Percentiles rank a stretch among this genome's conserved stretches.
phyloP scores from a whole-genome alignment of 2,888 invertebrate genomes.

The Thereva unica region DNA sequence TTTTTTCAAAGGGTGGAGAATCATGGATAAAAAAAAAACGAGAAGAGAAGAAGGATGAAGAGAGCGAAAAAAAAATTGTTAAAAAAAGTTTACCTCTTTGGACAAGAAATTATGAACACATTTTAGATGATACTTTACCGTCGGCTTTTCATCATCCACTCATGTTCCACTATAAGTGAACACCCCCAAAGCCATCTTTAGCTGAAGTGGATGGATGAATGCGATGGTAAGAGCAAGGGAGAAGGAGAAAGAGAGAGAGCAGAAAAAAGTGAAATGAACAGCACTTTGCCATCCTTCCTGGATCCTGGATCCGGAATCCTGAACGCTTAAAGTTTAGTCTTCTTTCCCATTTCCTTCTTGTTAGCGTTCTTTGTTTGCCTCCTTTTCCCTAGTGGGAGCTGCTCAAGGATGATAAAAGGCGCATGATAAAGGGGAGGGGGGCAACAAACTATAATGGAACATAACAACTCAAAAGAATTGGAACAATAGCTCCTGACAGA shows the following conservation, averaged over 20 bases:
- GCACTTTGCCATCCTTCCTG: neutral
- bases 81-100: neutral
- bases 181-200: neutral
- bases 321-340: constrained; percentile 19
- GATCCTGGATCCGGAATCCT: no score
- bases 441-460: constrained; percentile 16
- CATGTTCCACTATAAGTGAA: constrained; percentile 1
- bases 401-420: constrained; percentile 15
- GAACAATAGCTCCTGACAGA: constrained; percentile 32
- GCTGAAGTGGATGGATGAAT: neutral
- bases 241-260: no score
- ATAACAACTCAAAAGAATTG: constrained; percentile 26
- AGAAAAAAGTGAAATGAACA: neutral
- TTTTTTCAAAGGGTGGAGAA: no score
- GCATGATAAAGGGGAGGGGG: constrained; percentile 18
- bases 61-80: neutral
- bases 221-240: neutral
- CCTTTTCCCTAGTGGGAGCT: constrained; percentile 10
- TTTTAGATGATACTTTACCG: constrained; percentile 6
- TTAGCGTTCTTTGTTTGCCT: constrained; percentile 7
- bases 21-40: no score
- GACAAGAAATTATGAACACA: constrained; percentile 14
- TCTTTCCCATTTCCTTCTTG: constrained; percentile 6
- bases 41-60: neutral
- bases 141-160: constrained; percentile 5